Conservation (phyloP, 2,888 invertebrate species). For the Plebejus melissa region DNA sequence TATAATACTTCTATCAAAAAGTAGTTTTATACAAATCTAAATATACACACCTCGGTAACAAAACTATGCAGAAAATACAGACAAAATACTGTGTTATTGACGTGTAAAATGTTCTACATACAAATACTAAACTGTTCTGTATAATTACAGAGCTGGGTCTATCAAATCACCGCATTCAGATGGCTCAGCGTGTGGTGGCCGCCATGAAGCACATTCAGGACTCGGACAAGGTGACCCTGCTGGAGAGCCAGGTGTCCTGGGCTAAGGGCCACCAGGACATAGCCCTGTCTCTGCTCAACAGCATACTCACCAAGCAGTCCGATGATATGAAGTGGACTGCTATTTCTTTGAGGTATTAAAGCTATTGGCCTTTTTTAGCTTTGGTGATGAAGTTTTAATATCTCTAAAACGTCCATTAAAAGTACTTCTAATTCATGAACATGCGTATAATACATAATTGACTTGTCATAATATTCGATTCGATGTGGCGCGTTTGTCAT, state of each 20-base stretch:
- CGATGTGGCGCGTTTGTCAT: too few species aligned
- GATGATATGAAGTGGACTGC: slow-evolving; percentile 53
- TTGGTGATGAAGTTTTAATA: too few species aligned
- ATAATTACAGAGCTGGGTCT: slow-evolving; percentile 67
- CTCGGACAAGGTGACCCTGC: slow-evolving; percentile 55
- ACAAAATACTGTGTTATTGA: too few species aligned
- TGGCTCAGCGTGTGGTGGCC: slow-evolving; percentile 74
- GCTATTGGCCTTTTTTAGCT: background rate
- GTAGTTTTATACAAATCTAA: too few species aligned
- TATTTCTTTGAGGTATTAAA: slow-evolving; percentile 57
- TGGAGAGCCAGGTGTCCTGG: slow-evolving; percentile 70
- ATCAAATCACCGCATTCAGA: slow-evolving; percentile 71
- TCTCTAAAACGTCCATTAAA: too few species aligned
- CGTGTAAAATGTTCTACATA: background rate
- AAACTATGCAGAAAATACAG: too few species aligned
- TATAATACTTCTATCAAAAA: too few species aligned
- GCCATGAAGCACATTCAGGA: slow-evolving; percentile 57
- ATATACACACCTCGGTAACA: too few species aligned
- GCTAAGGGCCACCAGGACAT: slow-evolving; percentile 70
- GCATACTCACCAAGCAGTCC: slow-evolving; percentile 50
- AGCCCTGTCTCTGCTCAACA: slow-evolving; percentile 62
- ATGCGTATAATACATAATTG: too few species aligned
- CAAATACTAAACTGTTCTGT: background rate
- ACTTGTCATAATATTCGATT: too few species aligned
- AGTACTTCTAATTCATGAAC: too few species aligned